phyloP scores from a whole-genome alignment of 1,140 invertebrate species.

The Zeugodacus cucurbitae region DNA sequence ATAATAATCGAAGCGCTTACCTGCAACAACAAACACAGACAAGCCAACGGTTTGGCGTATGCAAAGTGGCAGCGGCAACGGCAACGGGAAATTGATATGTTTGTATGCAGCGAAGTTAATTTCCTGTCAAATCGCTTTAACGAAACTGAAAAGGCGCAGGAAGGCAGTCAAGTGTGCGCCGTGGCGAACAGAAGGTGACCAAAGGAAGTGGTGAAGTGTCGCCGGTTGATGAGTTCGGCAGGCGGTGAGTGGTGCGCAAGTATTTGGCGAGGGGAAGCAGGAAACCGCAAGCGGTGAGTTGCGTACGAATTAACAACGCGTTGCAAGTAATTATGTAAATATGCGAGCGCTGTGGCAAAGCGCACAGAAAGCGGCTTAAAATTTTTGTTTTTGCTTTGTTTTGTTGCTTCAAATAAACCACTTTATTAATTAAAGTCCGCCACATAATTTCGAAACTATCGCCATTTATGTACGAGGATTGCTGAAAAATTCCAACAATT shows the following conservation, averaged over 20 bases:
- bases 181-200: neutral
- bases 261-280: neutral
- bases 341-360: no score
- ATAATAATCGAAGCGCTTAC: neutral
- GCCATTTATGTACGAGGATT: neutral
- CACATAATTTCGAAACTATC: neutral
- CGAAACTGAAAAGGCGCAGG: neutral
- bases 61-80: neutral
- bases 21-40: neutral
- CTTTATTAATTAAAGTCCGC: no score
- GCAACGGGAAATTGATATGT: constrained; percentile 10
- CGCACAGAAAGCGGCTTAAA: no score
- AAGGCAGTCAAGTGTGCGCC: neutral
- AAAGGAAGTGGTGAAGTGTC: constrained; percentile 13
- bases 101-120: constrained; percentile 30
- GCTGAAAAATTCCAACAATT: neutral
- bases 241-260: neutral
- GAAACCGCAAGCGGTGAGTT: neutral
- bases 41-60: neutral
- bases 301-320: no score
- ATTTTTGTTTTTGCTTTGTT: no score
- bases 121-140: constrained; percentile 42
- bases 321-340: no score
- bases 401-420: no score
- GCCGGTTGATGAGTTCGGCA: neutral